Conservation (phyloP, 1,140 invertebrate species). For the Holotrichia oblita region DNA sequence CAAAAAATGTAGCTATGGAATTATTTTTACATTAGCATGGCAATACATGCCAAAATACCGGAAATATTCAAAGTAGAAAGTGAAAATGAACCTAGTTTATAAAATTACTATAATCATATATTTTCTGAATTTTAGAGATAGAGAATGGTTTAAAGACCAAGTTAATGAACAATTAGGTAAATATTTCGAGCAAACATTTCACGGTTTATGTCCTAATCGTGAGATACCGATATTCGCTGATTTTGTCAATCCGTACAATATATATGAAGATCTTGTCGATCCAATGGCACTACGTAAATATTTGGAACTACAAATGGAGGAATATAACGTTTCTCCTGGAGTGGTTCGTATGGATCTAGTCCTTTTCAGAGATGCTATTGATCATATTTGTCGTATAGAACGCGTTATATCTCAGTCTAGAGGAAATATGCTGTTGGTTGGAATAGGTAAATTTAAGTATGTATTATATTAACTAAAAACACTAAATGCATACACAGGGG, state of each 20-base stretch:
- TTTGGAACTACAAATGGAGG: slow-evolving; percentile 75
- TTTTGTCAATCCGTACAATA: slow-evolving; percentile 77
- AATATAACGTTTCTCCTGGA: slow-evolving; percentile 81
- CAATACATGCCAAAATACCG: too few relatives aligned
- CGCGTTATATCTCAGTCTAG: slow-evolving; percentile 84
- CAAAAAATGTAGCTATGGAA: too few relatives aligned
- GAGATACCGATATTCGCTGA: slow-evolving; percentile 79
- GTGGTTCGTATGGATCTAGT: slow-evolving; percentile 82
- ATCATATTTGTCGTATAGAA: slow-evolving; percentile 82
- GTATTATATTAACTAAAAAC: background rate
- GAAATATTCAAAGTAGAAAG: too few relatives aligned
- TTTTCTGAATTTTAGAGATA: slow-evolving; percentile 67
- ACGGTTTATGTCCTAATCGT: slow-evolving; percentile 81
- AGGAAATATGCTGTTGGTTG: slow-evolving; percentile 84
- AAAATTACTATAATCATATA: background rate
- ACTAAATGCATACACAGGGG: slow-evolving; percentile 64
- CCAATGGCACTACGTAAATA: slow-evolving; percentile 68
- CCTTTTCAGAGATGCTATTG: slow-evolving; percentile 84
- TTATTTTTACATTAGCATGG: too few relatives aligned
- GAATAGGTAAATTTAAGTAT: slow-evolving; percentile 69
- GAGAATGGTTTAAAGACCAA: slow-evolving; percentile 76
- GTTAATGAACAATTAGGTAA: slow-evolving; percentile 76
- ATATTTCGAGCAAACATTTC: slow-evolving; percentile 80
- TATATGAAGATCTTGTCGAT: slow-evolving; percentile 81
- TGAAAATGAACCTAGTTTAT: too few relatives aligned